A percentile compares a stretch with the other conserved stretches of the same genome.
Conservation (phyloP, 2,797 vertebrate genomes). For the Pempheris klunzingeri region DNA sequence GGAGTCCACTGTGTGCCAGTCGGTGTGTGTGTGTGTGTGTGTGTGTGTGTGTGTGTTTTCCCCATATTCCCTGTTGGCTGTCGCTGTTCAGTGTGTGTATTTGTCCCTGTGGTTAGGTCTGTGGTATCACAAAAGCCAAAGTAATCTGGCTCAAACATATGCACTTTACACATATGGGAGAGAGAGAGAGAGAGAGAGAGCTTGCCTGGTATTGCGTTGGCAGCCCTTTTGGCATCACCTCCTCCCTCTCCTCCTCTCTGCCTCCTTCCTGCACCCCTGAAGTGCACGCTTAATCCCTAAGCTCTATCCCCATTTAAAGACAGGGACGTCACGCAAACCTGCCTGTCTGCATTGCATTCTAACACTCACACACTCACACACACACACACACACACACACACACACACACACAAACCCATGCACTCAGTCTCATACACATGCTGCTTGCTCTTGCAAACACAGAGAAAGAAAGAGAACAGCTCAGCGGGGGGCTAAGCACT, state of each 20-base stretch:
- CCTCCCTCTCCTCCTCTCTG: conserved; percentile 44
- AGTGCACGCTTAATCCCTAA: conserved; percentile 81
- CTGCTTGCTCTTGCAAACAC: conserved; percentile 57
- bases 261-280: conserved; percentile 74
- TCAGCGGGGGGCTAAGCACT: conserved; percentile 67
- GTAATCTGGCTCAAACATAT: conserved; percentile 65
- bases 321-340: conserved; percentile 78
- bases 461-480: conserved; percentile 57
- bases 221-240: conserved; percentile 70
- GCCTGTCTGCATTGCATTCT: conserved; percentile 65
- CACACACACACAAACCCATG: conserved; percentile 19
- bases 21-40: conserved; percentile 17
- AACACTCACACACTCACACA: conserved; percentile 39
- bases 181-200: conserved; percentile 46
- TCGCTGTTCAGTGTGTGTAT: conserved; percentile 44
- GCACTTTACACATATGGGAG: conserved; percentile 21
- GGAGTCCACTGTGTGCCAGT: conserved; percentile 13
- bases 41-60: conserved; percentile 9
- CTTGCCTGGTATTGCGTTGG: conserved; percentile 67
- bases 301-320: conserved; percentile 74
- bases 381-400: conserved; percentile 17
- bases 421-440: conserved; percentile 49
- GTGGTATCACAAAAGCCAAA: conserved; percentile 60
- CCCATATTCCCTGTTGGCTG: conserved; percentile 9
- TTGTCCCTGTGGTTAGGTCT: conserved; percentile 53